Evolutionary conservation across 30 jellyfish, hydroid and myxozoan species (phyloP).

Genomic region (Aurelia aurita): DNA sequence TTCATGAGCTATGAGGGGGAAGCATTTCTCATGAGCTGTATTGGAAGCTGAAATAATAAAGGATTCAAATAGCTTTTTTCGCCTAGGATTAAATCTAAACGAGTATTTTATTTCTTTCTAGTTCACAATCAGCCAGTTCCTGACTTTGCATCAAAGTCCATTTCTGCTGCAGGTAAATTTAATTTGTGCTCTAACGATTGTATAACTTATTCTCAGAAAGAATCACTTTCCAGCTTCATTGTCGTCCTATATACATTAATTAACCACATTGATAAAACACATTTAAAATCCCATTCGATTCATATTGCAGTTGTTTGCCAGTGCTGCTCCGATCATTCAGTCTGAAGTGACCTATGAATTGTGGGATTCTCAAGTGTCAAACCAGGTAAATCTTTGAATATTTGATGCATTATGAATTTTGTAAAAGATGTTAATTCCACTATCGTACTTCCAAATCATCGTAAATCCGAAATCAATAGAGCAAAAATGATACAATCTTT

Average conservation of each 20-base stretch:
- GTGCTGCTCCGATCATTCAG: conserved; percentile 93
- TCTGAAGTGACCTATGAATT: conserved; percentile 67
- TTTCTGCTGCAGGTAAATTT: conserved; percentile 85
- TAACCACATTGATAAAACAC: no score
- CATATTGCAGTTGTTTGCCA: conserved; percentile 95
- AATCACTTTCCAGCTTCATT: no score
- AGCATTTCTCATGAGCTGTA: no score
- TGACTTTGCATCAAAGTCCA: conserved; percentile 83
- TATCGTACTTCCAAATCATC: no score
- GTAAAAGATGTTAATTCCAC: background rate
- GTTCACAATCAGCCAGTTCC: conserved; percentile 85
- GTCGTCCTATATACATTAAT: no score
- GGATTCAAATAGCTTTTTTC: background rate
- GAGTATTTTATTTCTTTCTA: background rate
- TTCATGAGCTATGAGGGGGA: no score
- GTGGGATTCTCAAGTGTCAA: conserved; percentile 32
- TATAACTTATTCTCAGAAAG: no score
- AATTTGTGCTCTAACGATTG: no score
- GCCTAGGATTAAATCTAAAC: background rate
- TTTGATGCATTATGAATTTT: background rate
- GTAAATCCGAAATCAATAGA: no score
- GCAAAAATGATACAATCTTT: no score
- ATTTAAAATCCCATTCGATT: no score
- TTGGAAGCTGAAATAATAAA: no score
- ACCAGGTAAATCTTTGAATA: conserved; percentile 55